Conservation (phyloP, 2,113 vertebrate species). For the Rostratula benghalensis region DNA sequence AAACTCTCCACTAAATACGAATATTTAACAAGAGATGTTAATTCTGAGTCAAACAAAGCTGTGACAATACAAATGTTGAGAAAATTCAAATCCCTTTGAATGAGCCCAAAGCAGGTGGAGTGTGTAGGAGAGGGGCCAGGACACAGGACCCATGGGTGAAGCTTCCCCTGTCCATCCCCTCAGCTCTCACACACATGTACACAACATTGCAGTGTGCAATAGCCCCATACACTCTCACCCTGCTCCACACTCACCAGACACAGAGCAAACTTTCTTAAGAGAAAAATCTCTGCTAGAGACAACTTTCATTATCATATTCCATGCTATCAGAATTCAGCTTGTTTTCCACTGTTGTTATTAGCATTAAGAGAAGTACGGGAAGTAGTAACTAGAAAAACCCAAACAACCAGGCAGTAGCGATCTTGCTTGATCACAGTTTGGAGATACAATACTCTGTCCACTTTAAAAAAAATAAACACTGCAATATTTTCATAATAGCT, state of each 20-base stretch:
- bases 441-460: not conserved
- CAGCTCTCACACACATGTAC: fast-evolving
- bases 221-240: not conserved
- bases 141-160: fast-evolving
- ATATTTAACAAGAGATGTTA: not conserved
- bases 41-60: not conserved
- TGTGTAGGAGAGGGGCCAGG: not conserved
- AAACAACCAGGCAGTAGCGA: not conserved
- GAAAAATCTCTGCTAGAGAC: not conserved
- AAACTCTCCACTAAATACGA: not conserved
- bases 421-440: not conserved
- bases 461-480: not conserved
- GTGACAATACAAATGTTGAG: not conserved
- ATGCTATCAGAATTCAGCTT: not conserved
- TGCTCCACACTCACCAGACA: not conserved
- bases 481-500: not conserved
- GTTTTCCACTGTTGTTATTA: not conserved
- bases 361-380: not conserved
- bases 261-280: not conserved
- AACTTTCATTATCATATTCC: not conserved
- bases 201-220: not conserved
- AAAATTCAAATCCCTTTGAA: not conserved
- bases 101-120: not conserved
- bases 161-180: not conserved
- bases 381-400: not conserved